A percentile compares a stretch with the other conserved stretches of the same genome.
These are phyloP conservation scores for Erannis defoliaria DNA, from an alignment of 2,888 invertebrate species.

Conservation along the genomic window DNA sequence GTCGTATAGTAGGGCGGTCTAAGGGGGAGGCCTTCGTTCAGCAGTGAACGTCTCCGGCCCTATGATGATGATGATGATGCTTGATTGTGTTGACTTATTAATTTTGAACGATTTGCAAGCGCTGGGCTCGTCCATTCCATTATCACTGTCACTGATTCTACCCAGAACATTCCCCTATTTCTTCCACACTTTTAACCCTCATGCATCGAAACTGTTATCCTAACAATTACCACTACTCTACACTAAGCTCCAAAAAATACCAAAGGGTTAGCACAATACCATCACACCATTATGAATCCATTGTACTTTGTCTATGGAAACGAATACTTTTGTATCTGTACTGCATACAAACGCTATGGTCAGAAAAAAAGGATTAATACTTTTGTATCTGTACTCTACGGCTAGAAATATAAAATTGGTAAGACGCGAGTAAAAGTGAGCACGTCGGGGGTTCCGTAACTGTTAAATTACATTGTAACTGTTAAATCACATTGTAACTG, in stretches of 20 bases:
- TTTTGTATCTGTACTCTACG: slow-evolving; percentile 1
- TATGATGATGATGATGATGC: too few relatives aligned
- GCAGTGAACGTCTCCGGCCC: too few relatives aligned
- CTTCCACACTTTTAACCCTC: slow-evolving; percentile 19
- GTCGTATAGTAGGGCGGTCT: too few relatives aligned
- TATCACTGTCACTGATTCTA: too few relatives aligned
- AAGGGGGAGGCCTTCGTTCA: too few relatives aligned
- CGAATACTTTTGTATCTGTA: slow-evolving; percentile 52
- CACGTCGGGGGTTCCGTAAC: background rate
- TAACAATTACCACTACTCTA: slow-evolving; percentile 60
- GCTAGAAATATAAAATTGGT: background rate
- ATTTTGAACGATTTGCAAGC: too few relatives aligned
- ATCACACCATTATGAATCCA: slow-evolving; percentile 52
- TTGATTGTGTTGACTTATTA: too few relatives aligned
- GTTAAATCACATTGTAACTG: too few relatives aligned
- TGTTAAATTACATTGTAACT: too few relatives aligned
- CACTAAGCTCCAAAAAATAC: slow-evolving; percentile 54
- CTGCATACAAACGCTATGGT: slow-evolving; percentile 29
- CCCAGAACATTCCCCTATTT: too few relatives aligned
- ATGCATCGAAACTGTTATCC: slow-evolving; percentile 51
- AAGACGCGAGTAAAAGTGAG: background rate
- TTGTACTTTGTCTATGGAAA: slow-evolving; percentile 50
- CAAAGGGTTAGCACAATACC: slow-evolving; percentile 57
- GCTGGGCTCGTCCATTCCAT: too few relatives aligned
- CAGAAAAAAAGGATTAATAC: slow-evolving; percentile 20